phyloP scores from a whole-genome alignment of 2,888 invertebrate species.

The Chymomyza caudatula region DNA sequence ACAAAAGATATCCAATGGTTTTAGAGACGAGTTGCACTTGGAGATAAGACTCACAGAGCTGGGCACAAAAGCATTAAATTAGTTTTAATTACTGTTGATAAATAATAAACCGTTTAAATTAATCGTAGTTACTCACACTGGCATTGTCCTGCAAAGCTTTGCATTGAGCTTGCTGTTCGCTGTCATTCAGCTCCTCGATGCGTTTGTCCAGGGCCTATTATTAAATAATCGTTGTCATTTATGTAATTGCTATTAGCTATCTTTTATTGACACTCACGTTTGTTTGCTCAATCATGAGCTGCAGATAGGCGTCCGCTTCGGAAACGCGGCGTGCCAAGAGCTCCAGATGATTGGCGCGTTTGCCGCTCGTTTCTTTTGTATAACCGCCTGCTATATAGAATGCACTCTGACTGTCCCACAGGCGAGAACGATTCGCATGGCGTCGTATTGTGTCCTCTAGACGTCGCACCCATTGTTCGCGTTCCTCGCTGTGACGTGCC shows the following conservation, averaged over 20 bases:
- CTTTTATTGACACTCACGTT: slow-evolving; percentile 80
- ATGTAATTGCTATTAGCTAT: slow-evolving; percentile 13
- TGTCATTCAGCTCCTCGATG: slow-evolving; percentile 82
- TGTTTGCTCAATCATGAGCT: slow-evolving; percentile 95
- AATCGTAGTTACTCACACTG: slow-evolving; percentile 82
- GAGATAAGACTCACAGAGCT: slow-evolving; percentile 30
- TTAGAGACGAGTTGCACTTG: slow-evolving; percentile 53
- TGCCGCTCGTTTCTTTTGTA: slow-evolving; percentile 78
- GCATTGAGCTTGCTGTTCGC: slow-evolving; percentile 84
- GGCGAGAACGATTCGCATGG: slow-evolving; percentile 83
- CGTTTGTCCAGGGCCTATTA: slow-evolving; percentile 83
- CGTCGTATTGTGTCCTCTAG: slow-evolving; percentile 95
- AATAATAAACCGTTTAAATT: not conserved
- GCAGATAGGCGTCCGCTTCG: slow-evolving; percentile 97
- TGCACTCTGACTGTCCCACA: slow-evolving; percentile 75
- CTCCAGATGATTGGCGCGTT: slow-evolving; percentile 78
- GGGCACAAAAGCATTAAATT: not conserved
- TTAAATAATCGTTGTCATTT: slow-evolving; percentile 1
- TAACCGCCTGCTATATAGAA: slow-evolving; percentile 75
- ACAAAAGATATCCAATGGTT: slow-evolving; percentile 42
- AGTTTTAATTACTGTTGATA: not conserved
- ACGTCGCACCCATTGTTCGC: slow-evolving; percentile 97
- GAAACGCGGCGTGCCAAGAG: slow-evolving; percentile 94
- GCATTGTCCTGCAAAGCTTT: slow-evolving; percentile 86
- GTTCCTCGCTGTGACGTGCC: slow-evolving; percentile 95